Conservation (phyloP, 2,888 invertebrate genomes). For the Buathra laborator region DNA sequence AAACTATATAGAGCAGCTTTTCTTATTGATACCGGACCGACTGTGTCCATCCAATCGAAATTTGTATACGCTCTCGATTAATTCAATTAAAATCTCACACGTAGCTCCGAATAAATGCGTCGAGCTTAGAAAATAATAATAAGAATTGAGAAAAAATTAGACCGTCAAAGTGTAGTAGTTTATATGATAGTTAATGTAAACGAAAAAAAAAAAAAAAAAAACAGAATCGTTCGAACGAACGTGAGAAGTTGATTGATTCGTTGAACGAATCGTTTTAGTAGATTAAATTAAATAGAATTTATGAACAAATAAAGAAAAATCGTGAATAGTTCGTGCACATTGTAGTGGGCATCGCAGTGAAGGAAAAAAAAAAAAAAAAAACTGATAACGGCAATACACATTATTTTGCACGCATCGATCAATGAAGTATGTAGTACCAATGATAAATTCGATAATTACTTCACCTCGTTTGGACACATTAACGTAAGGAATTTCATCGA, state of each 20-base stretch:
- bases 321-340: slow-evolving; percentile 51
- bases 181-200: slow-evolving; percentile 24
- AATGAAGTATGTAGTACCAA: slow-evolving; percentile 1
- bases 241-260: slow-evolving; percentile 56
- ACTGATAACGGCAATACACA: slow-evolving; percentile 41
- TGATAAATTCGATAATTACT: slow-evolving; percentile 15
- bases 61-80: slow-evolving; percentile 61
- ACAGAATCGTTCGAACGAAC: slow-evolving; percentile 47
- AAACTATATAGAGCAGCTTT: slow-evolving; percentile 60
- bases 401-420: slow-evolving; percentile 25
- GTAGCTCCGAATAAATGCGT: slow-evolving; percentile 39
- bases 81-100: slow-evolving; percentile 9
- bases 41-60: slow-evolving; percentile 47
- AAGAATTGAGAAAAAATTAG: slow-evolving; percentile 25
- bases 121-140: slow-evolving; percentile 42
- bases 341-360: slow-evolving; percentile 29
- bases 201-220: background rate
- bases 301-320: slow-evolving; percentile 18
- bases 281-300: slow-evolving; percentile 51
- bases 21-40: slow-evolving; percentile 53
- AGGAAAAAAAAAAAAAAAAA: slow-evolving; percentile 23
- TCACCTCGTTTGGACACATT: background rate
- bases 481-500: background rate
- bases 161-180: slow-evolving; percentile 44
- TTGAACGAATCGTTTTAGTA: slow-evolving; percentile 63